Percentiles rank a stretch among this genome's conserved stretches.
These are phyloP conservation scores for Microcebus jonahi DNA, from an alignment of 2,113 vertebrate species.

Conservation along the genomic window DNA sequence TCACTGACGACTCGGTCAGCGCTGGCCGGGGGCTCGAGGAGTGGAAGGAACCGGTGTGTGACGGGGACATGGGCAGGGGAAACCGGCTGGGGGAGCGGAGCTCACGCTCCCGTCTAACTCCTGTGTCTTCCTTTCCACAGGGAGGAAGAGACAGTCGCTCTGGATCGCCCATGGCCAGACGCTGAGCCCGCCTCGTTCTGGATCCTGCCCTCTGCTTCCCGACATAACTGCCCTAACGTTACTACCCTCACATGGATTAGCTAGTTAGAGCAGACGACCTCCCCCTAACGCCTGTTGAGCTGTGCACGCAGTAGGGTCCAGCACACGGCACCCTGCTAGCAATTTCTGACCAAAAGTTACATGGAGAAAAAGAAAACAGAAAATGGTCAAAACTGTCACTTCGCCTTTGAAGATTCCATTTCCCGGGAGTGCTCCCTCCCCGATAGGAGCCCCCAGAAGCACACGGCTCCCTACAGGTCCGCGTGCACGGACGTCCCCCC, in stretches of 20 bases:
- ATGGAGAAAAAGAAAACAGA: slow-evolving; percentile 66
- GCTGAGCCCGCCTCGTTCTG: slow-evolving; percentile 86
- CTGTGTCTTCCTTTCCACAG: slow-evolving; percentile 83
- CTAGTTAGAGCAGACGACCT: slow-evolving; percentile 78
- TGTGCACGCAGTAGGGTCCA: slow-evolving; percentile 72
- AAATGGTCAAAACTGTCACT: slow-evolving; percentile 70
- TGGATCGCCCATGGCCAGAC: slow-evolving; percentile 94
- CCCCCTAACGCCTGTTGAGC: slow-evolving; percentile 76
- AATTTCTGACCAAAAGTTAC: slow-evolving; percentile 78
- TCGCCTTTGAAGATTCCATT: slow-evolving; percentile 66
- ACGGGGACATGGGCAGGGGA: not conserved
- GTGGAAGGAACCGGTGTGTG: no score
- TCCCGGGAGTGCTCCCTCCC: slow-evolving; percentile 53
- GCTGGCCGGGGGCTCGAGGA: not conserved
- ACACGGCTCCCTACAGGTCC: slow-evolving; percentile 46
- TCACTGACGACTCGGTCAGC: not conserved
- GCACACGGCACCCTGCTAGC: slow-evolving; percentile 68
- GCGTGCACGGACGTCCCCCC: not conserved
- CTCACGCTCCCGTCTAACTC: not conserved
- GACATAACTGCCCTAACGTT: slow-evolving; percentile 79
- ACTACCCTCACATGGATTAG: slow-evolving; percentile 69
- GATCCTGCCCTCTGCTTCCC: slow-evolving; percentile 81
- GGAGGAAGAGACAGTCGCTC: slow-evolving; percentile 91
- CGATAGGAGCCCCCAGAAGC: slow-evolving; percentile 16
- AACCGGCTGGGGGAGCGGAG: no score